Evolutionary conservation across 2,888 invertebrate genomes (phyloP), one percentile per base, ranked within the genome.

Genomic region (Eulithis testata): DNA sequence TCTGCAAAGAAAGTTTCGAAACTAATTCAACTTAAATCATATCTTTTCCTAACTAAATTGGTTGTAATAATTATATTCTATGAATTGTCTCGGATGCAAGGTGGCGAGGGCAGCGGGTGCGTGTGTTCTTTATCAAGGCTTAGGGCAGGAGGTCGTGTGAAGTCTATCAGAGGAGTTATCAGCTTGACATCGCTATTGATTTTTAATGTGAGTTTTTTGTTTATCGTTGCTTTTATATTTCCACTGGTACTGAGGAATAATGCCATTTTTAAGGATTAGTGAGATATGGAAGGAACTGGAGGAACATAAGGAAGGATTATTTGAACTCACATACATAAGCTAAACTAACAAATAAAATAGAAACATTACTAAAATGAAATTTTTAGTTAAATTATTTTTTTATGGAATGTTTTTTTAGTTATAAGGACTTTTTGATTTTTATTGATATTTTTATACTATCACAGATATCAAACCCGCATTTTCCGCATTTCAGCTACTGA

Each of bases 81-180:
- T 79, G 84, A 85, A 87, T 68, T 67, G 54, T 63, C 47, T 81
- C 75, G 84, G 83, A 84, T 78, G 76, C 64, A 76, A 76, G 81
- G 81, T 82, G 79, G 67, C 67, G 72, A 69, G 77, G 77, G 76
- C 78, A 74, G 36, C 55, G 61, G 64, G 11, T 54, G 58, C 57
- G 52, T 65, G 51, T 63, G 62, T 51, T 63, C 47, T 64, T n/a
- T 85, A 87, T 87, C 86, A 49, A 11, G 21, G 76, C 11, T 66
- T 80, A 84, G 80, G 70, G 61, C 60, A 70, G 68, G 72, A 76
- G 80, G 79, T 79, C 78, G 76, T 66, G 27, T 36, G 1, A 12
- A 63, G 59, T 56, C 63, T 66, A 63, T 50, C 11, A 21, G 21
- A 49, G 11, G 49, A 59, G 59, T 59, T 66, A 66, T 66, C 66